Evolutionary conservation across 2,113 vertebrate genomes (phyloP), one percentile per base, ranked within the genome.

Genomic region (Pseudois nayaur): DNA sequence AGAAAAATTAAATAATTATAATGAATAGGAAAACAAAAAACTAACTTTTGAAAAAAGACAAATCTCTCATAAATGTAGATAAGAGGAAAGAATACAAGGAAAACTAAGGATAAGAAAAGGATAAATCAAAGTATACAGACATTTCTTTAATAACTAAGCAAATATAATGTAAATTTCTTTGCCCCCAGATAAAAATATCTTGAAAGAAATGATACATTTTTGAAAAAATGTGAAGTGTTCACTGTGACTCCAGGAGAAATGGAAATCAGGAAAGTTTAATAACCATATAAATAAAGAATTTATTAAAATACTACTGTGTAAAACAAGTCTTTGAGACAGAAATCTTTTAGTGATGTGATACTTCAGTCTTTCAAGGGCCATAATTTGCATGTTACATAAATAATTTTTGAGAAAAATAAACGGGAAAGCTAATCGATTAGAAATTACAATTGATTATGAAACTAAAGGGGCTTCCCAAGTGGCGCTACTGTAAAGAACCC

Each of bases 61-160:
- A 94, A 86, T 92, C 1, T 89, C n/a, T 89, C 48, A 87, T 31
- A 89, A 94, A 78, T 79, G 52, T 67, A 97, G 94, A 45, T 67
- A 79, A 67, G 31, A 74, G 33, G 57, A 84, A 88, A 95, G 16
- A 79, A 78, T 1, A 54, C 17, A 96, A 93, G 64, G 48, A 71
- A 84, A 71, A 93, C 54, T 45, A 91, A 86, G 31, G 45, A 94
- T 48, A 83, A n/a, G 43, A 87, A 62, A 84, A 40, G 9, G 21
- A 91, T 83, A 71, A 57, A 79, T 90, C 9, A 87, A 96, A 89
- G 3, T 40, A 93, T n/a, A 76, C 45, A 93, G 36, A 74, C 12
- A 82, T 91, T 83, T 96, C 87, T 62, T 76, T 29, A 92, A 83
- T 87, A 57, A 87, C 89, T 54, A 87, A 76, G n/a, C 33, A 82